phyloP scores from a whole-genome alignment of 2,888 invertebrate species.

The Craniophora ligustri region DNA sequence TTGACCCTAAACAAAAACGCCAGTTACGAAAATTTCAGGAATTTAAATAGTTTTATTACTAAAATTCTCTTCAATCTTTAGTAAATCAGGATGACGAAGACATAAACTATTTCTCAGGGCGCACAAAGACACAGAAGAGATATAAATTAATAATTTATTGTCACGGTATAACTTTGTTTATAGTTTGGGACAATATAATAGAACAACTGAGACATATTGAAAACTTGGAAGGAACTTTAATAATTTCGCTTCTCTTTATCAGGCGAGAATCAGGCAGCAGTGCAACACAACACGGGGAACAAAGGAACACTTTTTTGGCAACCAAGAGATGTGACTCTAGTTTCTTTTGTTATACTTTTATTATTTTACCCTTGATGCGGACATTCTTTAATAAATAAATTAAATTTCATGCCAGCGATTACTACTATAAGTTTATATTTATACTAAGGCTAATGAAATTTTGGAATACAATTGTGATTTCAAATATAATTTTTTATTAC shows the following conservation, averaged over 20 bases:
- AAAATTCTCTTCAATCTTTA: conserved; percentile 1
- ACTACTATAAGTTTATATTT: neutral
- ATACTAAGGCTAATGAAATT: neutral
- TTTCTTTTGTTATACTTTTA: conserved; percentile 66
- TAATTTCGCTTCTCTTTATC: conserved; percentile 51
- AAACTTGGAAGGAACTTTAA: conserved; percentile 43
- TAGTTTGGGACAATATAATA: conserved; percentile 37
- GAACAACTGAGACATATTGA: conserved; percentile 32
- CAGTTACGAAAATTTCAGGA: too few species aligned
- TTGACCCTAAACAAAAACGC: too few species aligned
- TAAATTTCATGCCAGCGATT: neutral
- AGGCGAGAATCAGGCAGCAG: conserved; percentile 90
- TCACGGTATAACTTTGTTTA: conserved; percentile 17
- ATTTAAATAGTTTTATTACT: too few species aligned
- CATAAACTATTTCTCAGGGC: conserved; percentile 17
- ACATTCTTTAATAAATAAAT: conserved; percentile 17
- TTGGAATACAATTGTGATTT: neutral
- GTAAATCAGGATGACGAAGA: neutral
- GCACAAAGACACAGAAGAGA: conserved; percentile 12
- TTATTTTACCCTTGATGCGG: conserved; percentile 67
- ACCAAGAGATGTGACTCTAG: conserved; percentile 67
- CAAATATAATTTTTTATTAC: too few species aligned
- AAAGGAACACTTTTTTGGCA: conserved; percentile 82
- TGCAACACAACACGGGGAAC: conserved; percentile 90
- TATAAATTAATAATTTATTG: conserved; percentile 25